Base-by-base conservation (phyloP, 2,797 vertebrate genomes). In the Cryptoprocta ferox region DNA sequence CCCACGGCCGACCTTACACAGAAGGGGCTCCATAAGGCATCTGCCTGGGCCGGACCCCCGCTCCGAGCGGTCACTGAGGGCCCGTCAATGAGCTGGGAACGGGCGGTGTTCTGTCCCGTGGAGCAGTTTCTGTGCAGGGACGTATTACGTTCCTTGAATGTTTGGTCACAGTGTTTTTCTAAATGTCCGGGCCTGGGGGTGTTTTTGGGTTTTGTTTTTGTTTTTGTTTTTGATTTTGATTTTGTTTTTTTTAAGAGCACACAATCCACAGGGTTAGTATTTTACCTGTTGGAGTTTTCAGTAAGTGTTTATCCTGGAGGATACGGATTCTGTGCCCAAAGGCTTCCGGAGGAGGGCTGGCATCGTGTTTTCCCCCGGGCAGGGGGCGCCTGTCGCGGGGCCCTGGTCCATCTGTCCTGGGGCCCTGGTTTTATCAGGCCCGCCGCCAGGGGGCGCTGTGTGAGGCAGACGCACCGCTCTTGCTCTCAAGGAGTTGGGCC, bases 401-500 rank as follows among this genome's bases (percentile, higher is more conserved):
- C 39, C 71, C 2, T 26, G 10, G 50, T 53, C 15, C 50, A 18
- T 12, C 39, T 45, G 71, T 75, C 2, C 6, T 16, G 26, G 24
- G 13, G 28, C 26, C 39, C 7, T 39, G 10, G 37, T 37, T 42
- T n/a, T 73, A 15, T 37, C 70, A 73, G 39, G 3, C 6, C 6
- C 0, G 15, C 39, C 26, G 30, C 26, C 35, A 73, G 71, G 45
- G 42, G 61, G 13, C 7, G 21, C 56, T 3, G 11, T 6, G 37
- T 28, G 6, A 5, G 2, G 39, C 50, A 37, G 15, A 30, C 21
- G 66, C 66, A 1, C 3, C 0, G 6, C 8, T n/a, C 39, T 45
- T 15, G 39, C 71, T 2, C 3, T 8, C 0, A 3, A 26, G 15
- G 7, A 39, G 11, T 24, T 0, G 26, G 21, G 53, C 70, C 37